These are phyloP conservation scores for Aphis craccivora DNA, from an alignment of 1,140 invertebrate genomes.

Conservation along the genomic window DNA sequence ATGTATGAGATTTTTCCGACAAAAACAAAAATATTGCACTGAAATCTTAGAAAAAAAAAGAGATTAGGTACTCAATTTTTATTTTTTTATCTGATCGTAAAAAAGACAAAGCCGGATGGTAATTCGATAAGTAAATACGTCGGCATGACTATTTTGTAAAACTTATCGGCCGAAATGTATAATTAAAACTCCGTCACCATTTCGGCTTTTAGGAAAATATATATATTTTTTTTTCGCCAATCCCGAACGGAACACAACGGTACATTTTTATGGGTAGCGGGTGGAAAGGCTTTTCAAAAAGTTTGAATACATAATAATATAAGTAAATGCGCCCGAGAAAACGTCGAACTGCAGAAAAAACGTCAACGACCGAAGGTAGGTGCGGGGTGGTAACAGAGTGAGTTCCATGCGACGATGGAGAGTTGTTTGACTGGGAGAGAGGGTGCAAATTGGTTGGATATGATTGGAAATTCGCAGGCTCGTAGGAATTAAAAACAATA, in stretches of 20 bases:
- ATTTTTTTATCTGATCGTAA: not conserved
- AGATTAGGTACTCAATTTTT: not conserved
- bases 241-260: not conserved
- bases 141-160: constrained; percentile 34
- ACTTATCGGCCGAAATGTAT: constrained; percentile 42
- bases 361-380: no score
- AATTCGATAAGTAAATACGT: constrained; percentile 37
- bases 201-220: constrained; percentile 38
- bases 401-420: not conserved
- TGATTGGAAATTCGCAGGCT: constrained; percentile 38
- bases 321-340: not conserved
- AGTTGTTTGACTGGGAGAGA: not conserved
- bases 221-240: constrained; percentile 6
- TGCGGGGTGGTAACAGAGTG: not conserved
- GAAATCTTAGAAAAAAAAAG: not conserved
- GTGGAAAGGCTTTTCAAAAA: constrained; percentile 22
- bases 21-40: not conserved
- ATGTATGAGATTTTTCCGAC: not conserved
- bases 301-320: constrained; percentile 47
- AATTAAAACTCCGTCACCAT: constrained; percentile 39
- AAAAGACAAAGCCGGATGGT: not conserved
- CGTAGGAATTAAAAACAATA: not conserved
- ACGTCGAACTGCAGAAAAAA: constrained; percentile 15
- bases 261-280: not conserved
- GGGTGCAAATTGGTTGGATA: constrained; percentile 44